Conservation (phyloP, 2,113 vertebrate genomes). For the Proterorhinus semilunaris region DNA sequence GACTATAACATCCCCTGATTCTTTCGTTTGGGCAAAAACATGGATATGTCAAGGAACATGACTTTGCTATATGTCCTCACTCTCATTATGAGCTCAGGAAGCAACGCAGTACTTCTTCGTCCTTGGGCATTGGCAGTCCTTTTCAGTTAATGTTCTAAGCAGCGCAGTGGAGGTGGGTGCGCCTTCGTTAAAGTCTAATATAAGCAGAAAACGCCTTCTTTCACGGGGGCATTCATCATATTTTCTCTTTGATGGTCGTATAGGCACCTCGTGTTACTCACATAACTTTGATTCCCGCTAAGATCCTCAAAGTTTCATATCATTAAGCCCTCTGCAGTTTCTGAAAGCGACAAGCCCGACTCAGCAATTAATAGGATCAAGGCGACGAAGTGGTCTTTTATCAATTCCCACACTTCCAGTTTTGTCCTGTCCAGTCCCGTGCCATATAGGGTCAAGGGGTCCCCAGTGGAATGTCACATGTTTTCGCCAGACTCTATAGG, state of each 20-base stretch:
- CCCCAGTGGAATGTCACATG: slow-evolving; percentile 47
- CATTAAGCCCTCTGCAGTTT: slow-evolving; percentile 19
- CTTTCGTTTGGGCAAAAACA: not conserved
- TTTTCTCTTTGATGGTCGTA: slow-evolving; percentile 36
- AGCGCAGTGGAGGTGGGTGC: not conserved
- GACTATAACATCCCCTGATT: not conserved
- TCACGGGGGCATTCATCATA: slow-evolving; percentile 9
- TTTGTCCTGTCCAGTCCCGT: not conserved
- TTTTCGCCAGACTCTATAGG: slow-evolving; percentile 25
- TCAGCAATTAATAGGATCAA: slow-evolving; percentile 18
- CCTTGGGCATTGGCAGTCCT: slow-evolving; percentile 5
- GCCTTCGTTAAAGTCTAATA: slow-evolving; percentile 13
- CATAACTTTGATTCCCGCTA: slow-evolving; percentile 42
- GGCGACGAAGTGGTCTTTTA: not conserved
- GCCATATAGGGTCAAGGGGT: slow-evolving; percentile 48
- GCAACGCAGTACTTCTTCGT: not conserved
- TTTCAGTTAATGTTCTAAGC: not conserved
- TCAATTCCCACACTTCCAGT: not conserved
- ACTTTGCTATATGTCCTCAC: not conserved
- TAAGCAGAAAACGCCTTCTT: not conserved
- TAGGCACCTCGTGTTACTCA: slow-evolving; percentile 26
- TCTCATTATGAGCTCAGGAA: slow-evolving; percentile 4
- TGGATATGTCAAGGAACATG: not conserved
- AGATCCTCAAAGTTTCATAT: slow-evolving; percentile 29
- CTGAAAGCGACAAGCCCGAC: slow-evolving; percentile 9